Base-by-base conservation (phyloP, 2,113 vertebrate species). In the Paedocypris sp. region DNA sequence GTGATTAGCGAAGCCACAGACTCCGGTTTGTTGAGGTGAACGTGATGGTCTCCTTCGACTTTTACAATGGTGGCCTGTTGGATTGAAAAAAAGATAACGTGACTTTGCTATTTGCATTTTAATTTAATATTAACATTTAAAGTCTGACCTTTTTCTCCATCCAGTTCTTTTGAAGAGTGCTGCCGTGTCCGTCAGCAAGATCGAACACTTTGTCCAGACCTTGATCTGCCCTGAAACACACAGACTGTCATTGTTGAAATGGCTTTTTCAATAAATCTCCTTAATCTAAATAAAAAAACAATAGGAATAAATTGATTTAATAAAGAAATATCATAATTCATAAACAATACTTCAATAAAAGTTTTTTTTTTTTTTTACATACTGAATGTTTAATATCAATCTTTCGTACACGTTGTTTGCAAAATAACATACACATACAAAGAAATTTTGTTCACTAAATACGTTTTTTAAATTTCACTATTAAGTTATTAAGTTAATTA, bases 11-110 rank as follows among this genome's bases (percentile, higher is more conserved):
- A 46, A 23, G 73, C 77, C 3, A 82, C 62, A 0, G 13, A 20
- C 50, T 73, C 72, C 1, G 71, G 77, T 2, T 67, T 38, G 18
- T 76, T 79, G 36, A 77, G 60, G 48, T 82, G 80, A 48, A 82
- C 19, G 36, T 79, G 79, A 67, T 82, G 78, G 57, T 71, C 58
- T 3, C 77, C 80, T 11, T 70, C 66, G 3, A 77, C 62, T 0
- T 12, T 68, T 38, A 68, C 32, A 38, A 81, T 53, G 1, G 48
- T 36, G 48, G 60, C 61, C 81, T 83, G 66, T 25, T 42, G 36
- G 22, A 66, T 15, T 23, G 6, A n/a, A 2, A 42, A 18, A 51
- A 4, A 31, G 41, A 56, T 20, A 7, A 19, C n/a, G 19, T 4
- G 2, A 33, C n/a, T 20, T 4, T 22, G 7, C 25, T 7, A 22